Percentiles rank a stretch among this genome's conserved stretches.
Evolutionary conservation across 2,797 vertebrate species (phyloP).

Genomic region (Peromyscus attwateri): DNA sequence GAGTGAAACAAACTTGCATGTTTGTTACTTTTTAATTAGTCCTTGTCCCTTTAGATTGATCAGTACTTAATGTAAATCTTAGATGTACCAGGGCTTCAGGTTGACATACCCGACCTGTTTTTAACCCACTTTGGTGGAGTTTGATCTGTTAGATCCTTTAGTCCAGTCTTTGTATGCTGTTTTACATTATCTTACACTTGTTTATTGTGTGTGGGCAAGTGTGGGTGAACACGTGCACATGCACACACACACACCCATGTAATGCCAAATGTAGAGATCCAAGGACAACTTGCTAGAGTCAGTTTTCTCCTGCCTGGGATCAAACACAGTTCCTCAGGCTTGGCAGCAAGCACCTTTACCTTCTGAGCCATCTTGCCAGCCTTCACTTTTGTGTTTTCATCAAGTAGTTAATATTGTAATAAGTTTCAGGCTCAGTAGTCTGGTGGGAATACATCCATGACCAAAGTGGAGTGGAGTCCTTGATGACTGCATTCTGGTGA

Average conservation of each 20-base stretch:
- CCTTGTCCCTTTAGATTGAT: constrained; percentile 24
- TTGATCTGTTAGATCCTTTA: not conserved
- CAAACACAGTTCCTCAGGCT: not conserved
- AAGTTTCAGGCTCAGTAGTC: not conserved
- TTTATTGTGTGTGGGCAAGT: not conserved
- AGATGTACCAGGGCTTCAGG: not conserved
- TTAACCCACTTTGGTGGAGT: not conserved
- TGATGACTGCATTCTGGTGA: not conserved
- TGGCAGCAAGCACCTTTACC: not conserved
- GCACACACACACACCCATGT: not conserved
- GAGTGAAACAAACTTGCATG: not conserved
- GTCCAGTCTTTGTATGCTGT: not conserved
- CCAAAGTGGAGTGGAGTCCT: not conserved
- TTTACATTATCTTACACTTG: not conserved
- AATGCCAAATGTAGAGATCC: not conserved
- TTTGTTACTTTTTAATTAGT: constrained; percentile 2
- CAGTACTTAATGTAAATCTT: not conserved
- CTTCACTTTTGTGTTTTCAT: not conserved
- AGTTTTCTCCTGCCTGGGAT: not conserved
- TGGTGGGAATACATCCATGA: not conserved
- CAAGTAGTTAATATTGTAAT: not conserved
- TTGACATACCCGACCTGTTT: not conserved
- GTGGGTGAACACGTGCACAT: not conserved
- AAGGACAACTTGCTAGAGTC: not conserved
- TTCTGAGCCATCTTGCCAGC: not conserved